Percentiles rank a stretch among this genome's conserved stretches.
Evolutionary conservation across 2,797 vertebrate genomes (phyloP).

Genomic region (Trachops cirrhosus): DNA sequence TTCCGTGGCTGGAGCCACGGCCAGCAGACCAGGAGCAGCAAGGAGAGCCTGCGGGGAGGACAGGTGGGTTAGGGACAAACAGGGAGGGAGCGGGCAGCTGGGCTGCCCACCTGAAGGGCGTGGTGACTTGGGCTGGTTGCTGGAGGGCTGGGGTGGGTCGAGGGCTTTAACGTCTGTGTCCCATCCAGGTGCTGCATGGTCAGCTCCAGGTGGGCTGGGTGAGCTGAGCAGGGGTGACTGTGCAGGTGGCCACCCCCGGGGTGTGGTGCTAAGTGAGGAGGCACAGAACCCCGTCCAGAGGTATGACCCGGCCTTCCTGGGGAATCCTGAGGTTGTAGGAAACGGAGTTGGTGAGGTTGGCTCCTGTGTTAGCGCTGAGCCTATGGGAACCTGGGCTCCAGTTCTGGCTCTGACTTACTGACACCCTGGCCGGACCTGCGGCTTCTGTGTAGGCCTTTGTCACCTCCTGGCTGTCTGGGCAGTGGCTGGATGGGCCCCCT

Average conservation of each 20-base stretch:
- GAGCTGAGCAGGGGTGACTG: fast-evolving
- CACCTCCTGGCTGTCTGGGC: not conserved
- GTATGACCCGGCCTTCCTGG: not conserved
- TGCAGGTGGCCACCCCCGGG: not conserved
- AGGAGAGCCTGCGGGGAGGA: not conserved
- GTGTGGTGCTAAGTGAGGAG: not conserved
- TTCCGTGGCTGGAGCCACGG: fast-evolving
- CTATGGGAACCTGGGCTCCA: not conserved
- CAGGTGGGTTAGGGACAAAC: not conserved
- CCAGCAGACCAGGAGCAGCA: not conserved
- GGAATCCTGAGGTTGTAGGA: not conserved
- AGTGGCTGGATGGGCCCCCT: not conserved
- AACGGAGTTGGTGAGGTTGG: not conserved
- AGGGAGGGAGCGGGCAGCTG: not conserved
- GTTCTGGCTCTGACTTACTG: not conserved
- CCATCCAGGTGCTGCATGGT: fast-evolving
- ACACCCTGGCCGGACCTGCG: not conserved
- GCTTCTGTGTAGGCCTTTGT: too few species aligned
- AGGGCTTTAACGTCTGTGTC: not conserved
- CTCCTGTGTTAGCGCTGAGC: too few species aligned
- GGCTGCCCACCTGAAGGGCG: not conserved
- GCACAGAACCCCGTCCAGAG: not conserved
- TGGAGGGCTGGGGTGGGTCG: not conserved
- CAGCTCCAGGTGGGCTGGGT: not conserved
- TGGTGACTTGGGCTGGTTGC: not conserved